Percentiles rank a stretch among this genome's conserved stretches.
Conservation (phyloP, 2,113 vertebrate genomes). For the Nycticorax nycticorax region DNA sequence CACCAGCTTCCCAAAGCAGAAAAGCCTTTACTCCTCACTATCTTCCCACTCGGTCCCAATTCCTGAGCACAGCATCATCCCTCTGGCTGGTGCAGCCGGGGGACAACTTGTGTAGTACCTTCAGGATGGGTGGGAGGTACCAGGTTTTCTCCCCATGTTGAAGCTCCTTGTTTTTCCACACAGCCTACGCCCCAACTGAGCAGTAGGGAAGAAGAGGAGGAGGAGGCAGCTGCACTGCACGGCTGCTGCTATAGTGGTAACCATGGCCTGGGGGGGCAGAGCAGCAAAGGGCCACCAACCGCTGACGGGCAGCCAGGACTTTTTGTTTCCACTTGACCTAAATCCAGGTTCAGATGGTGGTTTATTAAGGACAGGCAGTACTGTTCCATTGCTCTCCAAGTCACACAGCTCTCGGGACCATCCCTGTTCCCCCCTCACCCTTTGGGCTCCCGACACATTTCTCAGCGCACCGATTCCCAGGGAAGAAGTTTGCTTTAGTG, state of each 20-base stretch:
- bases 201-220: neutral
- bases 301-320: neutral
- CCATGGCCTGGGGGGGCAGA: neutral
- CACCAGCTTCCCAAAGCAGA: neutral
- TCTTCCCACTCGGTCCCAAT: neutral
- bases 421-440: neutral
- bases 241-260: neutral
- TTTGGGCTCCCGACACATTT: neutral
- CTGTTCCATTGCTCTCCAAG: neutral
- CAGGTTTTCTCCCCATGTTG: neutral
- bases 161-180: neutral
- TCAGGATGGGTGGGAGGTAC: neutral
- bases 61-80: neutral
- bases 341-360: neutral
- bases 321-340: neutral
- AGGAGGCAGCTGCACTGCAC: neutral
- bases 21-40: neutral
- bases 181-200: neutral
- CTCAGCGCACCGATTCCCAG: neutral
- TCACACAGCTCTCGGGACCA: neutral
- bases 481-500: neutral
- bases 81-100: rapidly evolving
- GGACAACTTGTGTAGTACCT: neutral
- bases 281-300: neutral
- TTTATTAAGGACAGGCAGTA: neutral